Conservation (phyloP, 1,140 invertebrate genomes). For the Diorhabda carinulata region DNA sequence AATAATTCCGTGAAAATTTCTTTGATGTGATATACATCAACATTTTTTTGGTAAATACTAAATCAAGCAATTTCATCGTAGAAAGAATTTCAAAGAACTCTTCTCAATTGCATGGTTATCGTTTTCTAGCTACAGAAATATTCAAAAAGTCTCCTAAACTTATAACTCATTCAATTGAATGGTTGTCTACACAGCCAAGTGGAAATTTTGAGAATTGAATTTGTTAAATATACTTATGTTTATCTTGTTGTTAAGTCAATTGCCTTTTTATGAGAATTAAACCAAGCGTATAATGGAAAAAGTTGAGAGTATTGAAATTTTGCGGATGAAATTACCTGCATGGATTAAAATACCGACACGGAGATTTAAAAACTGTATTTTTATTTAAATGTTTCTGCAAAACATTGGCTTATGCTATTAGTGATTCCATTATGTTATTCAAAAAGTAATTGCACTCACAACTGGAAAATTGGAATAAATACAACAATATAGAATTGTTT, state of each 20-base stretch:
- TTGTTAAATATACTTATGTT: neutral
- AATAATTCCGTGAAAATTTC: no score
- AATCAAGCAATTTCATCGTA: no score
- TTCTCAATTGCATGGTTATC: no score
- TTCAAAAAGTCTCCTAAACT: neutral
- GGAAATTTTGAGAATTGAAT: neutral
- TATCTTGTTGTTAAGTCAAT: neutral
- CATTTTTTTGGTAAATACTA: no score
- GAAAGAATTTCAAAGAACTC: no score
- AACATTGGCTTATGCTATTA: no score
- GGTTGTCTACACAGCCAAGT: neutral
- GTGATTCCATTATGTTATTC: no score
- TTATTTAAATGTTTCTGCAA: neutral
- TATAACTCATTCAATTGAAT: conserved; percentile 2
- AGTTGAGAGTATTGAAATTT: neutral
- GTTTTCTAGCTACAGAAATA: neutral
- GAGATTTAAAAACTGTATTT: neutral
- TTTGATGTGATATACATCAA: no score
- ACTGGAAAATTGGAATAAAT: no score
- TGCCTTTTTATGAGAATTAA: neutral
- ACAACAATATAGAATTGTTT: no score
- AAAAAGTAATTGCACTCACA: no score
- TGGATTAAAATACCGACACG: neutral
- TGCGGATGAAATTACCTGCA: neutral
- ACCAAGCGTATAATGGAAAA: neutral